Conservation (phyloP, 2,888 invertebrate species). For the Choreutis nemorana region DNA sequence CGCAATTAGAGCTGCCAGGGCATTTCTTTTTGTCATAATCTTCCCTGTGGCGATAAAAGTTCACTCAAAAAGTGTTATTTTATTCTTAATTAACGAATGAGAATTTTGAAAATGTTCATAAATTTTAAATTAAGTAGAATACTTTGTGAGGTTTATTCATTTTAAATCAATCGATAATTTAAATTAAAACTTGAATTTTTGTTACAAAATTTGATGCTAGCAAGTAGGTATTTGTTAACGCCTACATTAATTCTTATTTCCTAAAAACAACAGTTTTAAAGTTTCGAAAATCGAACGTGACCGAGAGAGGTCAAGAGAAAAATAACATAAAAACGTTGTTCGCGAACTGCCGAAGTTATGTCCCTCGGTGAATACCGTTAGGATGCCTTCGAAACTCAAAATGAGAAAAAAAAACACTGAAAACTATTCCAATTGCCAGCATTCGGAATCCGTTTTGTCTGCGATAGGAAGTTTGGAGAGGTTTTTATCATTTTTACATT, state of each 20-base stretch:
- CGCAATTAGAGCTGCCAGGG: conserved; percentile 59
- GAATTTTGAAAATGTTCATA: no score
- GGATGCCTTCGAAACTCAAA: conserved; percentile 52
- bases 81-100: conserved; percentile 33
- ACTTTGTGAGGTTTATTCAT: not conserved
- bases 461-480: conserved; percentile 32
- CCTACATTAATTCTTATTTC: no score
- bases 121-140: not conserved
- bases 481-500: no score
- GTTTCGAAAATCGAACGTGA: conserved; percentile 38
- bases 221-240: no score
- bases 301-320: conserved; percentile 48
- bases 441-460: conserved; percentile 61
- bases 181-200: conserved; percentile 7
- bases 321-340: conserved; percentile 49
- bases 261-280: conserved; percentile 3
- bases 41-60: conserved; percentile 34
- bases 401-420: conserved; percentile 40
- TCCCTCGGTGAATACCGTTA: conserved; percentile 57
- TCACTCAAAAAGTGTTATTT: conserved; percentile 31
- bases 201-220: conserved; percentile 25
- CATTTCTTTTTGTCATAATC: conserved; percentile 48
- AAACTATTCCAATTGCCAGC: conserved; percentile 66
- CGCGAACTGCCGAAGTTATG: conserved; percentile 54
- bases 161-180: not conserved